phyloP scores from a whole-genome alignment of 2,113 vertebrate species.

The Desmodus rotundus region DNA sequence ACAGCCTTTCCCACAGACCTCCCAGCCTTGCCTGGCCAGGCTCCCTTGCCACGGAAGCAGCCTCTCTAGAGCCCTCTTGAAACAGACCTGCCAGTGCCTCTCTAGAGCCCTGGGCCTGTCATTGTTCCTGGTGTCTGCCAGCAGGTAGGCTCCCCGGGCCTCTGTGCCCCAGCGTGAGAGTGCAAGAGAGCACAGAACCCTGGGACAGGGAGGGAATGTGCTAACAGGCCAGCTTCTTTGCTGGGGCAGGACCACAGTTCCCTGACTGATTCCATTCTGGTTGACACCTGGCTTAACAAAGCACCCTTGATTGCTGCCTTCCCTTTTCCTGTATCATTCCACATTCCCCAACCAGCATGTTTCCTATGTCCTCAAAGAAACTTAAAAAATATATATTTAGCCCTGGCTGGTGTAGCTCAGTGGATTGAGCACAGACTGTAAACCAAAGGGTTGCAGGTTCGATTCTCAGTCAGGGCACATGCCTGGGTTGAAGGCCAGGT shows the following conservation, averaged over 20 bases:
- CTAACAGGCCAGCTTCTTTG: too few species aligned
- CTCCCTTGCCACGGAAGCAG: background rate
- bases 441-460: too few species aligned
- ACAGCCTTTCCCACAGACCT: accelerated
- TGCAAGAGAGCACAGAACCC: too few species aligned
- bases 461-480: too few species aligned
- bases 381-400: too few species aligned
- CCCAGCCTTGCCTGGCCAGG: background rate
- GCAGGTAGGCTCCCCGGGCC: too few species aligned
- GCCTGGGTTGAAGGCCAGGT: too few species aligned
- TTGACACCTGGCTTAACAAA: background rate
- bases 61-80: accelerated
- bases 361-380: background rate
- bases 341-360: background rate
- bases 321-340: background rate
- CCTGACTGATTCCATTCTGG: background rate
- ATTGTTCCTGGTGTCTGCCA: background rate
- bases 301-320: background rate
- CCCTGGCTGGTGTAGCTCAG: too few species aligned
- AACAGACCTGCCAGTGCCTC: background rate
- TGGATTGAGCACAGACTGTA: too few species aligned
- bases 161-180: background rate
- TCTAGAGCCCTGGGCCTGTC: background rate
- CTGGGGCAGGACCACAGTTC: background rate
- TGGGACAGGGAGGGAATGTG: background rate